Evolutionary conservation across 1,140 invertebrate species (phyloP).

Genomic region (Aradophagus sp.): DNA sequence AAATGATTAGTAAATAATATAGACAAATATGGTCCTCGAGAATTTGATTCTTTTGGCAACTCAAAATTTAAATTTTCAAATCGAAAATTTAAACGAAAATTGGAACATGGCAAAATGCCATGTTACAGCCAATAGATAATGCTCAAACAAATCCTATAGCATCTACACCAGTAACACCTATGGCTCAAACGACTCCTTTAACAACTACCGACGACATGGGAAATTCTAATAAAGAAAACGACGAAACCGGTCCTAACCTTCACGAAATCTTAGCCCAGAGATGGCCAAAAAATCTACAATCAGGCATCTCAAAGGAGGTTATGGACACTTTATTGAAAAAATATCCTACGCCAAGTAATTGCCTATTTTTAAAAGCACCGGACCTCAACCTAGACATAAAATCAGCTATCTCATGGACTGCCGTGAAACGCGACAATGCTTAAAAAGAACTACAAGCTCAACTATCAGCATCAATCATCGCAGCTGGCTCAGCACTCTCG

Average conservation of each 20-base stretch:
- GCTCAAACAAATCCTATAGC: too few species aligned
- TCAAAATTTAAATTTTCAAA: too few species aligned
- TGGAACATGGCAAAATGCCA: too few species aligned
- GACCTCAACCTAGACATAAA: slow-evolving; percentile 7
- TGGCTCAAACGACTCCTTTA: too few species aligned
- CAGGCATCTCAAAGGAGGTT: slow-evolving; percentile 4
- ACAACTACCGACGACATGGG: too few species aligned
- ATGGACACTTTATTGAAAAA: background rate
- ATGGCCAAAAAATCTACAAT: slow-evolving; percentile 1
- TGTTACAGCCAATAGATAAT: too few species aligned
- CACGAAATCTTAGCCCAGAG: background rate
- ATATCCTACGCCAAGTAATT: slow-evolving; percentile 11
- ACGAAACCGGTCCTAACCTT: background rate
- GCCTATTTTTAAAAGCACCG: background rate
- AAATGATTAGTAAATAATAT: too few species aligned
- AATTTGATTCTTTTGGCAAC: too few species aligned
- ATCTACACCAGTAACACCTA: too few species aligned
- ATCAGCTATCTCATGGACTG: background rate
- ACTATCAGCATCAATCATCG: background rate
- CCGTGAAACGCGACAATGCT: slow-evolving; percentile 5
- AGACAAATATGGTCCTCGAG: too few species aligned
- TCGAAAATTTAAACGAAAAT: too few species aligned
- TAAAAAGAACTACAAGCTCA: background rate
- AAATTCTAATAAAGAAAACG: too few species aligned
- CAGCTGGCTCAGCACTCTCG: background rate